Evolutionary conservation across 2,113 vertebrate species (phyloP).

Genomic region (Bubo bubo): DNA sequence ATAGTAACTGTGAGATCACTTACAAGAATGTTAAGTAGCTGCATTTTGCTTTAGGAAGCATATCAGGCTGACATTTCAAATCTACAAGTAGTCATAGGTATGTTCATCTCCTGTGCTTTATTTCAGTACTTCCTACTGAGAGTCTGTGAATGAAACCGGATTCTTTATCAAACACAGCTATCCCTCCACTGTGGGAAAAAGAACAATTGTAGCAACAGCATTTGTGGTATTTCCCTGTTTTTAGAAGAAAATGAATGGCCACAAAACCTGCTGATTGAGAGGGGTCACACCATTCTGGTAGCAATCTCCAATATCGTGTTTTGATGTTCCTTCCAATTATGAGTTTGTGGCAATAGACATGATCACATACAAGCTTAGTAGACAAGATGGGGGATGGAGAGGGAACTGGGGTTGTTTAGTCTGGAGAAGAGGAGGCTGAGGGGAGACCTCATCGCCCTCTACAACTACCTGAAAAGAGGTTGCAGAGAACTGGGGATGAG

Average conservation of each 20-base stretch:
- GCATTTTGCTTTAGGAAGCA: slow-evolving; percentile 5
- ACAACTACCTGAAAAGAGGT: too few relatives aligned
- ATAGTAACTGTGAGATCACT: background rate
- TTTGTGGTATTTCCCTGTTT: background rate
- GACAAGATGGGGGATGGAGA: background rate
- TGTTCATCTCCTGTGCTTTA: background rate
- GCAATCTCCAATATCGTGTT: background rate
- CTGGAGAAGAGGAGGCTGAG: too few relatives aligned
- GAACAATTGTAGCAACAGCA: background rate
- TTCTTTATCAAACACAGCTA: background rate
- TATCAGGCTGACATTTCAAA: background rate
- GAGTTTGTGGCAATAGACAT: background rate
- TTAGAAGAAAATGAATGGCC: background rate
- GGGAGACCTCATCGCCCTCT: too few relatives aligned
- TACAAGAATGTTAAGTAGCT: background rate
- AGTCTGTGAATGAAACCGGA: background rate
- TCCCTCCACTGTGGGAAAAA: background rate
- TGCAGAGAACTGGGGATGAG: too few relatives aligned
- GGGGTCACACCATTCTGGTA: background rate
- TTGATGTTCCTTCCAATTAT: background rate
- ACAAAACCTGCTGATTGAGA: background rate
- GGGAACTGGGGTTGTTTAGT: background rate
- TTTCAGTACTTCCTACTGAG: background rate
- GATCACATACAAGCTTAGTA: background rate
- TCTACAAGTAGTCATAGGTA: background rate